Evolutionary conservation across 2,797 vertebrate species (phyloP).

Genomic region (Odontamblyopus lacepedii): DNA sequence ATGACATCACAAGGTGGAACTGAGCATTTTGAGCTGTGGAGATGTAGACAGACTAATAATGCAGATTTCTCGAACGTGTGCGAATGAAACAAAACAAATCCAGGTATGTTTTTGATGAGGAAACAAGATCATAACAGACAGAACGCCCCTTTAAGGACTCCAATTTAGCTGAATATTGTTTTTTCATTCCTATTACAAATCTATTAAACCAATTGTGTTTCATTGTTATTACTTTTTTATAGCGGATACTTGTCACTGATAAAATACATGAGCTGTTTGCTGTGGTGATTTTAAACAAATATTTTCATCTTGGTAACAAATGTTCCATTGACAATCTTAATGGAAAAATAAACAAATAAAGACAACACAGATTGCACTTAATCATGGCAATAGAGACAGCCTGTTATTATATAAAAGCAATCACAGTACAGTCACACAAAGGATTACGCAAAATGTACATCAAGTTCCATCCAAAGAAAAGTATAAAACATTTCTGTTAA

Average conservation of each 20-base stretch:
- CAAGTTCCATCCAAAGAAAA: constrained; percentile 77
- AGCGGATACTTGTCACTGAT: not conserved
- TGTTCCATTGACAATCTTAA: not conserved
- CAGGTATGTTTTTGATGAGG: too few species aligned
- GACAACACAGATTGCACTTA: constrained; percentile 15
- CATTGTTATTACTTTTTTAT: not conserved
- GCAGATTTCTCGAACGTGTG: too few species aligned
- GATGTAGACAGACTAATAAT: too few species aligned
- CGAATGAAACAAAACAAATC: too few species aligned
- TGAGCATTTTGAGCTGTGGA: too few species aligned
- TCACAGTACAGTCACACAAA: constrained; percentile 67
- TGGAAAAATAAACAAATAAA: constrained; percentile 8
- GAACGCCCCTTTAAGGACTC: too few species aligned
- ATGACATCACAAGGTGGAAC: too few species aligned
- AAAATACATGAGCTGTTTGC: constrained; percentile 8
- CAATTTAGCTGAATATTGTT: not conserved
- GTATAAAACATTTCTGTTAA: constrained; percentile 81
- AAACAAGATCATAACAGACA: too few species aligned
- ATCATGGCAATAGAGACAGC: constrained; percentile 45
- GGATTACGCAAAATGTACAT: constrained; percentile 71
- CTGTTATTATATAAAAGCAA: constrained; percentile 50
- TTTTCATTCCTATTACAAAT: not conserved
- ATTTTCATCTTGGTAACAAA: constrained; percentile 3
- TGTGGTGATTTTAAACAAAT: constrained; percentile 2
- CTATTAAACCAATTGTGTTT: not conserved